phyloP scores from a whole-genome alignment of 2,888 invertebrate species.

The Dioctria rufipes region DNA sequence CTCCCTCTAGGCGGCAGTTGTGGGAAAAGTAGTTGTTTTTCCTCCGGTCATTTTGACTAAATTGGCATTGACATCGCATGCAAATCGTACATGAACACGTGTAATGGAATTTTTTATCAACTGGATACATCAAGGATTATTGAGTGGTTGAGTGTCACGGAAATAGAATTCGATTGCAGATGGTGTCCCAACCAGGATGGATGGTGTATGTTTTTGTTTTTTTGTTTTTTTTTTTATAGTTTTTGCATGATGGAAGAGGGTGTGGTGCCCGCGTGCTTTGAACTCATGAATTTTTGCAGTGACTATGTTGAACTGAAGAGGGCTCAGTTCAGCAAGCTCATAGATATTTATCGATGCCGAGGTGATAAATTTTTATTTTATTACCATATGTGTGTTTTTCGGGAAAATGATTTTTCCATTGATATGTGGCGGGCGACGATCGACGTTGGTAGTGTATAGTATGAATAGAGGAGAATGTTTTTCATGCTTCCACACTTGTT shows the following conservation, averaged over 20 bases:
- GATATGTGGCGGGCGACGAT: slow-evolving; percentile 1
- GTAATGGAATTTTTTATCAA: slow-evolving; percentile 54
- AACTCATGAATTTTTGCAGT: neutral
- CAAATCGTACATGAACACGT: slow-evolving; percentile 31
- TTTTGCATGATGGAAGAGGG: neutral
- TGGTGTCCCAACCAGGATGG: slow-evolving; percentile 1
- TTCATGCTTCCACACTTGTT: neutral
- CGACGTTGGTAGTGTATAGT: too few species aligned
- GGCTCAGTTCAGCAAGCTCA: neutral
- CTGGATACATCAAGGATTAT: slow-evolving; percentile 40
- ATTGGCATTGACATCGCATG: slow-evolving; percentile 43
- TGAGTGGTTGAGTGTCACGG: slow-evolving; percentile 47
- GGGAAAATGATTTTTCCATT: slow-evolving; percentile 26
- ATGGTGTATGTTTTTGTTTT: neutral
- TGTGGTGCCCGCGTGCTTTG: neutral
- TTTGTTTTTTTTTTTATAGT: neutral
- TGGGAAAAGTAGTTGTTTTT: neutral
- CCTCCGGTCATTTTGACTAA: slow-evolving; percentile 40
- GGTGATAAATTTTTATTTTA: slow-evolving; percentile 48
- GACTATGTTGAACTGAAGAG: too few species aligned
- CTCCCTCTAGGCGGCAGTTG: neutral
- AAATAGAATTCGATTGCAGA: slow-evolving; percentile 48
- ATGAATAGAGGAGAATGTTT: too few species aligned
- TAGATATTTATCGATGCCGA: slow-evolving; percentile 32
- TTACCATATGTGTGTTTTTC: slow-evolving; percentile 29